Conservation (phyloP, 2,888 invertebrate genomes). For the Diarsia rubi region DNA sequence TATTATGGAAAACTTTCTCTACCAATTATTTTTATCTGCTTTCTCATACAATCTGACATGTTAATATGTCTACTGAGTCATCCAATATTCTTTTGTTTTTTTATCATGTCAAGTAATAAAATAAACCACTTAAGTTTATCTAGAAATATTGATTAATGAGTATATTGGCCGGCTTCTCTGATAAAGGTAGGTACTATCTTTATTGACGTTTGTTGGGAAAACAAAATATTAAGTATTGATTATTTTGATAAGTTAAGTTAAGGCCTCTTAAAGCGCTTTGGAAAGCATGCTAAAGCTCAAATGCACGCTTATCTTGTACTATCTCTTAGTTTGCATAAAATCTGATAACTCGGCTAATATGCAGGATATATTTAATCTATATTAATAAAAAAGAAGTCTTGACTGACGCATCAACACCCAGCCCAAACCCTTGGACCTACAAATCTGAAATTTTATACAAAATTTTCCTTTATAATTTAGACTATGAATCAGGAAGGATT, state of each 20-base stretch:
- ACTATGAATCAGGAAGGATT: too few species aligned
- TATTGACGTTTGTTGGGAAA: neutral
- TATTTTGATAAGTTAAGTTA: neutral
- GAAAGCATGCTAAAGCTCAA: neutral
- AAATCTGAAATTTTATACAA: too few species aligned
- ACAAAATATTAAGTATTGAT: constrained; percentile 22
- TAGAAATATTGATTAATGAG: constrained; percentile 18
- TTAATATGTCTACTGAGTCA: constrained; percentile 20
- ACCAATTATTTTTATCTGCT: neutral
- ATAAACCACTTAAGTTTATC: constrained; percentile 12
- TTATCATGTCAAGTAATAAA: neutral
- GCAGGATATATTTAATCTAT: too few species aligned
- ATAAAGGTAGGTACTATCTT: constrained; percentile 19
- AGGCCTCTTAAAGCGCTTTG: neutral
- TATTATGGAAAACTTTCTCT: too few species aligned
- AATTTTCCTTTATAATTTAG: too few species aligned
- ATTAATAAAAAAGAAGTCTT: too few species aligned
- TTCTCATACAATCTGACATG: neutral
- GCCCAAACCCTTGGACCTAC: too few species aligned
- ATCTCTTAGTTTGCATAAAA: too few species aligned
- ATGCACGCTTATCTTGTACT: neutral
- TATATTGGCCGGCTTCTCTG: constrained; percentile 13
- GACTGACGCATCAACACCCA: too few species aligned
- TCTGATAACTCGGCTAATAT: too few species aligned
- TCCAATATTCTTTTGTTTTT: neutral